phyloP scores from a whole-genome alignment of 2,113 vertebrate genomes.

The Cryptotis parvus region DNA sequence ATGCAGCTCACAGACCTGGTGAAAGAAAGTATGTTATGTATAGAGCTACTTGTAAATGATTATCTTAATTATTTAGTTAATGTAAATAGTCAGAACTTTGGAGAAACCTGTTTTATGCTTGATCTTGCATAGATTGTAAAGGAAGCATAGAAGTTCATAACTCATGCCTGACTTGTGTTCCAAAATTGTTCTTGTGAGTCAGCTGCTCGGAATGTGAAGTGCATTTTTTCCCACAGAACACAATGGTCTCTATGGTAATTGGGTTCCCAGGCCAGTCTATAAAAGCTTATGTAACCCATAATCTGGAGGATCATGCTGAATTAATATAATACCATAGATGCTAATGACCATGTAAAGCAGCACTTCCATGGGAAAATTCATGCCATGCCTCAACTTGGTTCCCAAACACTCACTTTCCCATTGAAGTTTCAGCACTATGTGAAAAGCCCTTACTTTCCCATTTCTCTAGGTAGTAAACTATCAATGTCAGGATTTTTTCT shows the following conservation, averaged over 20 bases:
- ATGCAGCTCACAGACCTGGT: not conserved
- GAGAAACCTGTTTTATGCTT: not conserved
- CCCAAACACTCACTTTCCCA: constrained; percentile 24
- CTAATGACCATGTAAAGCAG: constrained; percentile 16
- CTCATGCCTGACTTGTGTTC: not conserved
- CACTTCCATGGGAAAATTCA: constrained; percentile 57
- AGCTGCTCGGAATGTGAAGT: constrained; percentile 48
- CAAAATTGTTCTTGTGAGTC: constrained; percentile 46
- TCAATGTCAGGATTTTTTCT: not conserved
- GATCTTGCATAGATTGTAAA: constrained; percentile 19
- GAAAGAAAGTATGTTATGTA: not conserved
- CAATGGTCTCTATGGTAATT: constrained; percentile 55
- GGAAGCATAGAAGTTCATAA: not conserved
- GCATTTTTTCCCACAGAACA: constrained; percentile 49
- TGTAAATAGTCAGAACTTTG: not conserved
- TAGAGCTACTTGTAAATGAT: not conserved
- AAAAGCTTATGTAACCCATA: constrained; percentile 35
- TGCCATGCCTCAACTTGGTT: not conserved
- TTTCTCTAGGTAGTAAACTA: not conserved
- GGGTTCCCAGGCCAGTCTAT: not conserved
- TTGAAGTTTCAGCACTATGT: not conserved
- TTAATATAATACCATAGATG: constrained; percentile 50
- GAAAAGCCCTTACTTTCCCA: constrained; percentile 34
- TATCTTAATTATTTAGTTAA: not conserved
- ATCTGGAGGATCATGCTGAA: constrained; percentile 42